Base-by-base conservation (phyloP, 2,888 invertebrate species). In the Copidosoma aretas region DNA sequence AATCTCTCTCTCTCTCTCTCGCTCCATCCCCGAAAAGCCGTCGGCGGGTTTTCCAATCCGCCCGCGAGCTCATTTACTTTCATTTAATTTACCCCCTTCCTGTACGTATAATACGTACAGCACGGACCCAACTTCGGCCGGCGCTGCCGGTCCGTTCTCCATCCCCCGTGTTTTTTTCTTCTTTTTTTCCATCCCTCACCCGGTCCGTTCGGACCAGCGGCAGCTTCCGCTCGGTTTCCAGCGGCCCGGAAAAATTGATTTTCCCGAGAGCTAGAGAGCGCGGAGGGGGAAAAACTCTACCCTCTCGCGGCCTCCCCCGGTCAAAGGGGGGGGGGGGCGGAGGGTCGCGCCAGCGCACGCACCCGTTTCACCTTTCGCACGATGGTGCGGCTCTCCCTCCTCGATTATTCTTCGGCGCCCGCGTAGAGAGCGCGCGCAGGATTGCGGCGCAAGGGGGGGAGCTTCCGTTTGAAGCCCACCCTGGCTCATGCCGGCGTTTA, bases 1-100 rank as follows among this genome's bases (percentile, higher is more conserved):
- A 70, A n/a, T n/a, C n/a, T 64, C 62, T 62, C 57, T 71, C 68
- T 46, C 65, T 58, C 60, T 32, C 56, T 63, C 67, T 66, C 70
- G 58, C 43, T 25, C 71, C 67, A 63, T 66, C 54, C n/a, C 63
- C 67, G 59, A 66, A 67, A 69, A 54, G 60, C 64, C 52, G 49
- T 12, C 19, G 65, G 4, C 32, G 32, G 4, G 66, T 63, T 65
- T 70, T 69, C 61, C 67, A 71, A 67, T 60, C 73, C 52, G 56
- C 71, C n/a, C n/a, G 62, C 69, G 63, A 64, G 73, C 72, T 76
- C 67, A 73, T 65, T 60, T 60, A 63, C 64, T 68, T 61, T 64
- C 49, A 58, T 60, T 32, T 52, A 15, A 22, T 63, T 61, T 12
- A 51, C 54, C 58, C 57, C 53, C 54, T 25, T 14, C 41, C 41